Evolutionary conservation across 2,113 vertebrate species (phyloP).

Genomic region (Todiramphus chloris): DNA sequence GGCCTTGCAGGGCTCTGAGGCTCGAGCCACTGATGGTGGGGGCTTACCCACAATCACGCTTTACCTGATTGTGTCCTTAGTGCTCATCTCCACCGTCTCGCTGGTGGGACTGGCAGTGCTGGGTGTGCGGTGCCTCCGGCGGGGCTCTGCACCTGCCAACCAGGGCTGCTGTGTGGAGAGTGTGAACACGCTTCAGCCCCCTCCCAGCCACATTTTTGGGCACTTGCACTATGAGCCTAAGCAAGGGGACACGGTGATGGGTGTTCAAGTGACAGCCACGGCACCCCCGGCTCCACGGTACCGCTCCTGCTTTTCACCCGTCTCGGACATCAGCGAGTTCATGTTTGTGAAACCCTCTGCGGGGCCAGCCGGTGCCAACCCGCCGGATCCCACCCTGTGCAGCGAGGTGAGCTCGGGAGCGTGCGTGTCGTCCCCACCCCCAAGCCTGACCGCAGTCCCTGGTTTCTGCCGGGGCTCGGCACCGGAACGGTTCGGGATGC

Average conservation of each 20-base stretch:
- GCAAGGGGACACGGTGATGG: conserved; percentile 70
- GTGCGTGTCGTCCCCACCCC: not conserved
- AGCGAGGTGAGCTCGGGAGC: conserved; percentile 67
- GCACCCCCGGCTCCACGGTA: conserved; percentile 79
- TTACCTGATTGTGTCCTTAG: conserved; percentile 85
- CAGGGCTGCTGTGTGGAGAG: conserved; percentile 56
- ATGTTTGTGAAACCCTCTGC: conserved; percentile 79
- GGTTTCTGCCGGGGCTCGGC: not conserved
- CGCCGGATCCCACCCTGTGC: conserved; percentile 32
- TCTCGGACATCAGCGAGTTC: conserved; percentile 86
- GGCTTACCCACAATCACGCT: conserved; percentile 81
- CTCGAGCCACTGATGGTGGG: conserved; percentile 45
- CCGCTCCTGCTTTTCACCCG: conserved; percentile 82
- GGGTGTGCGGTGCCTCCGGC: conserved; percentile 48
- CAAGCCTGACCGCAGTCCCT: not conserved
- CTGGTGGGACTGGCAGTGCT: conserved; percentile 68
- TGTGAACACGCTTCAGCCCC: conserved; percentile 39
- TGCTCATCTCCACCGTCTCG: conserved; percentile 81
- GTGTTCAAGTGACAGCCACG: conserved; percentile 69
- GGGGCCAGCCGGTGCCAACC: not conserved
- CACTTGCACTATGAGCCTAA: conserved; percentile 69
- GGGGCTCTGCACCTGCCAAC: not conserved
- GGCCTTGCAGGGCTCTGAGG: conserved; percentile 69
- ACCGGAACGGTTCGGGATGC: not conserved
- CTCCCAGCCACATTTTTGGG: conserved; percentile 60